Percentiles rank a stretch among this genome's conserved stretches.
phyloP scores from a whole-genome alignment of 2,888 invertebrate species.

The Leptinotarsa tumamoca region DNA sequence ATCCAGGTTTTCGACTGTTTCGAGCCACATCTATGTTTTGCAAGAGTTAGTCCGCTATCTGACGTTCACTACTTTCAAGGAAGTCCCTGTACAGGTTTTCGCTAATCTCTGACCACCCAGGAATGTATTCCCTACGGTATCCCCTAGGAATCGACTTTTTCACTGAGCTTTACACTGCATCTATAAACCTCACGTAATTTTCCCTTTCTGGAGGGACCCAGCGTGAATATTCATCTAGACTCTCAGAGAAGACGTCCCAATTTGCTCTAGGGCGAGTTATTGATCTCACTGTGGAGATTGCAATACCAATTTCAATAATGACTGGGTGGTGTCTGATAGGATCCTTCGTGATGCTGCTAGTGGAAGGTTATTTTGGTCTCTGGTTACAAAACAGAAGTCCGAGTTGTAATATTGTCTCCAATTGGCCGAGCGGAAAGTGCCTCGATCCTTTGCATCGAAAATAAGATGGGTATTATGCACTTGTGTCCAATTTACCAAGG shows the following conservation, averaged over 20 bases:
- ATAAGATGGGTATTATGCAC: neutral
- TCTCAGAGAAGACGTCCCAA: neutral
- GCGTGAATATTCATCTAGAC: too few species aligned
- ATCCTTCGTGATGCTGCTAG: neutral
- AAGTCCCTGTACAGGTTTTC: too few species aligned
- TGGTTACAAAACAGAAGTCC: neutral
- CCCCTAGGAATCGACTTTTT: conserved; percentile 41
- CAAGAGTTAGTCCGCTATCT: too few species aligned
- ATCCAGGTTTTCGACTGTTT: too few species aligned
- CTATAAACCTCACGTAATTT: conserved; percentile 19
- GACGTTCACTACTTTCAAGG: too few species aligned
- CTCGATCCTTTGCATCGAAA: neutral
- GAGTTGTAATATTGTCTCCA: too few species aligned
- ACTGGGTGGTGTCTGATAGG: neutral
- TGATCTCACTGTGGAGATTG: conserved; percentile 23
- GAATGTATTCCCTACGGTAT: conserved; percentile 42
- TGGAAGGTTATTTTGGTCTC: neutral
- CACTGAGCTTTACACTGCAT: conserved; percentile 28
- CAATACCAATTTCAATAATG: neutral
- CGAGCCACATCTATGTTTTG: too few species aligned
- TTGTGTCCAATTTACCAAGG: neutral
- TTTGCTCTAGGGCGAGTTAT: conserved; percentile 11
- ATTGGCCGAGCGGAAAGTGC: too few species aligned
- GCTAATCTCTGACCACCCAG: conserved; percentile 34
- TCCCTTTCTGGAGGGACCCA: neutral